Percentiles rank a stretch among this genome's conserved stretches.
phyloP scores from a whole-genome alignment of 2,113 vertebrate genomes.

The Coracopsis vasa region DNA sequence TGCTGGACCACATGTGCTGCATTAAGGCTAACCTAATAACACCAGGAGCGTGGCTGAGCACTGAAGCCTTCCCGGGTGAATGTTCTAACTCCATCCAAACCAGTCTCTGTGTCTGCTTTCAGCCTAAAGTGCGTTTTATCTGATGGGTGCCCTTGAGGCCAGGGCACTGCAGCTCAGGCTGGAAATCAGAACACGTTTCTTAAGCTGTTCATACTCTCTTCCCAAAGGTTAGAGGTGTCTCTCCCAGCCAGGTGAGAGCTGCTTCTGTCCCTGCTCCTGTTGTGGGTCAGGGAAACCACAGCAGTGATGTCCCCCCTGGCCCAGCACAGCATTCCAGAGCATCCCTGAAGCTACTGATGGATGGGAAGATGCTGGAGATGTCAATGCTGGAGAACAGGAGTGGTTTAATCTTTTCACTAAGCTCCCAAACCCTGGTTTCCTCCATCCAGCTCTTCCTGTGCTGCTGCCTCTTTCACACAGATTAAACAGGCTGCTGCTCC shows the following conservation, averaged over 20 bases:
- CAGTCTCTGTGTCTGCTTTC: background rate
- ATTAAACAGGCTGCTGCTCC: background rate
- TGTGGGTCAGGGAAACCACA: background rate
- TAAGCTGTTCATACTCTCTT: background rate
- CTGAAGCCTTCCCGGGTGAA: background rate
- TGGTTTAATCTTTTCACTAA: background rate
- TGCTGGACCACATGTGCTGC: background rate
- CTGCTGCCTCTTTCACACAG: background rate
- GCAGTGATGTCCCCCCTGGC: background rate
- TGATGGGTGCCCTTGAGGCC: background rate
- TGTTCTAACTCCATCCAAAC: background rate
- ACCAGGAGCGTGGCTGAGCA: fast-evolving
- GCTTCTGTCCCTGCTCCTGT: background rate
- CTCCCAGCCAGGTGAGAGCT: background rate
- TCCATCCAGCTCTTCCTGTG: background rate
- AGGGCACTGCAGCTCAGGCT: background rate
- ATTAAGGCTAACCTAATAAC: background rate
- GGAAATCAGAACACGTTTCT: background rate
- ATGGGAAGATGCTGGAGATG: background rate
- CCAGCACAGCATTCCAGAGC: background rate
- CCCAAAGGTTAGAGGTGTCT: background rate
- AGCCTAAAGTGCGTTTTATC: background rate
- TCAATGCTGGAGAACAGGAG: background rate
- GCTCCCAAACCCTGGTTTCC: background rate
- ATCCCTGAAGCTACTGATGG: background rate